These are phyloP conservation scores for Eurypyga helias DNA, from an alignment of 2,113 vertebrate genomes.

Conservation along the genomic window DNA sequence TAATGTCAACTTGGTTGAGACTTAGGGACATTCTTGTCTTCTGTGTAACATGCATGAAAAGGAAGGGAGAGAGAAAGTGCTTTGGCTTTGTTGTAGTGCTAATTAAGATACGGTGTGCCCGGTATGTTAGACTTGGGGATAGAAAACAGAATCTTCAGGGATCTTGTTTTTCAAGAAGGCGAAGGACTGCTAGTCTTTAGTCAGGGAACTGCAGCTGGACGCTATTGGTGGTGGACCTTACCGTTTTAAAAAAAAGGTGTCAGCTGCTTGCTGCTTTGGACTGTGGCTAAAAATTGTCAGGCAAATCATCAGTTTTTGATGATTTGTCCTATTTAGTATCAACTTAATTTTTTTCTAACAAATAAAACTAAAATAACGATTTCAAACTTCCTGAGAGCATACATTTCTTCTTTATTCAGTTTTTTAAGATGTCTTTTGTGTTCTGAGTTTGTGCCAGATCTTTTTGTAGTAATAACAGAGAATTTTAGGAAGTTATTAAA, in stretches of 20 bases:
- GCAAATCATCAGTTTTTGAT: neutral
- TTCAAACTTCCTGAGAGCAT: neutral
- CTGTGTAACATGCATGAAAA: neutral
- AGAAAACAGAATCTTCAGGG: neutral
- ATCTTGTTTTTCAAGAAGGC: neutral
- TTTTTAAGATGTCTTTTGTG: neutral
- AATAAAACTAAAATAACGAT: neutral
- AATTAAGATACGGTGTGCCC: neutral
- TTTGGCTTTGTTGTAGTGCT: neutral
- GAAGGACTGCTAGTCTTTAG: neutral
- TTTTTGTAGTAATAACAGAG: neutral
- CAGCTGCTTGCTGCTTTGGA: neutral
- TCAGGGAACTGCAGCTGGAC: neutral
- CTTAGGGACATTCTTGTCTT: neutral
- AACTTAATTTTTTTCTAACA: neutral
- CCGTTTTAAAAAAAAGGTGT: neutral
- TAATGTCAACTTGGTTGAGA: neutral
- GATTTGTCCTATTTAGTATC: neutral
- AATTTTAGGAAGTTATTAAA: neutral
- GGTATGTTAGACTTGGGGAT: neutral
- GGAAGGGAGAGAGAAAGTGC: neutral
- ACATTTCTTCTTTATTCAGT: neutral
- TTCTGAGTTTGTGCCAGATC: neutral
- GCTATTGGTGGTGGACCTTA: neutral
- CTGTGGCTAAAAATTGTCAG: neutral